Percentiles rank a stretch among this genome's conserved stretches.
phyloP scores from a whole-genome alignment of 2,797 vertebrate species.

The Cirrhinus molitorella region DNA sequence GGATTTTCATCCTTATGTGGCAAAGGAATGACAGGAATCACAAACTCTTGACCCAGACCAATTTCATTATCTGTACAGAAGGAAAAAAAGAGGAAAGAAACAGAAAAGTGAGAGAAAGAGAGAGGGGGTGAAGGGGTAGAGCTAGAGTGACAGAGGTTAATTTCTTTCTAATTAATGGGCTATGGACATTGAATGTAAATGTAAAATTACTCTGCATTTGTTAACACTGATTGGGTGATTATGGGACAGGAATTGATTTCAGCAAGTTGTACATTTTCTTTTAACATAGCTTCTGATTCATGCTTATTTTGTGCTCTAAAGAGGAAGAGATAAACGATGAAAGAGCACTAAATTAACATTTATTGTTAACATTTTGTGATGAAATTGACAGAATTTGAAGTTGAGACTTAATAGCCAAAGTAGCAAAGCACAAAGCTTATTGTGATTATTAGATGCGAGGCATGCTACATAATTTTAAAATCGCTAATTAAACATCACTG shows the following conservation, averaged over 20 bases:
- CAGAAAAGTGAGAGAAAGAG: neutral
- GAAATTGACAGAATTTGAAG: neutral
- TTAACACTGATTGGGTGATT: neutral
- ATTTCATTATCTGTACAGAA: slow-evolving; percentile 26
- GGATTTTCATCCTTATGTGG: slow-evolving; percentile 35
- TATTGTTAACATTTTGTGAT: no score
- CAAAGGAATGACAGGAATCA: slow-evolving; percentile 54
- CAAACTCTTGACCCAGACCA: slow-evolving; percentile 43
- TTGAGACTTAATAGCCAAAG: neutral
- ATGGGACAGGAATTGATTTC: neutral
- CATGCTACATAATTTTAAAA: neutral
- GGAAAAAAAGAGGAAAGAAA: neutral
- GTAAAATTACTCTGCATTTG: neutral
- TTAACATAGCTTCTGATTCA: neutral
- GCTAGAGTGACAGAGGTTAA: slow-evolving; percentile 31
- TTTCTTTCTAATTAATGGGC: neutral
- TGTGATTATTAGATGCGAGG: neutral
- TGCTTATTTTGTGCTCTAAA: neutral
- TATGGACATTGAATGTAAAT: neutral
- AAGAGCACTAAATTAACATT: neutral
- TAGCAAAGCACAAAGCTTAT: neutral
- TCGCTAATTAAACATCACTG: no score
- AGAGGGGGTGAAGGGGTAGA: neutral
- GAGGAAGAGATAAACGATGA: neutral
- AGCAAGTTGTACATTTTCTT: neutral